Evolutionary conservation across 1,140 invertebrate species (phyloP).

Genomic region (Watersipora subatra): DNA sequence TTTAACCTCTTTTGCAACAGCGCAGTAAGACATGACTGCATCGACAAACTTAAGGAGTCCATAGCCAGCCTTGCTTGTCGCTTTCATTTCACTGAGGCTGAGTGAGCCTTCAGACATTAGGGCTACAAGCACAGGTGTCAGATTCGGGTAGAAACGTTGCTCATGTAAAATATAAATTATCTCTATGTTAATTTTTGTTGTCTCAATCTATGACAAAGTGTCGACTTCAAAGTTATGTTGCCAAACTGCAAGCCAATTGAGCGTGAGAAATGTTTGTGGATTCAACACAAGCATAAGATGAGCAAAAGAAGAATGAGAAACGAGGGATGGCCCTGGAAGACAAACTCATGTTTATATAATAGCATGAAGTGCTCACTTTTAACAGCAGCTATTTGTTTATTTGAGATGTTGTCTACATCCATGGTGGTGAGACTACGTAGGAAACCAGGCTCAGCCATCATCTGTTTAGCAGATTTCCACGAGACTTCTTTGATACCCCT

Average conservation of each 20-base stretch:
- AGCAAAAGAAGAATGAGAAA: no score
- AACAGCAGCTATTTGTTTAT: slow-evolving; percentile 52
- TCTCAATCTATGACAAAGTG: no score
- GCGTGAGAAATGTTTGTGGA: no score
- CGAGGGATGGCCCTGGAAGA: no score
- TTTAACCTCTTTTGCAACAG: slow-evolving; percentile 62
- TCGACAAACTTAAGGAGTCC: slow-evolving; percentile 63
- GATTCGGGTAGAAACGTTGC: background rate
- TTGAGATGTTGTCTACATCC: slow-evolving; percentile 60
- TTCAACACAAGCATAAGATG: no score
- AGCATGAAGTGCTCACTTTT: slow-evolving; percentile 13
- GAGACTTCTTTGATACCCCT: slow-evolving; percentile 60
- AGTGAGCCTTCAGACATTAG: slow-evolving; percentile 18
- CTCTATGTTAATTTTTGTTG: no score
- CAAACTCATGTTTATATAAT: no score
- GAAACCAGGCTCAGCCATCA: slow-evolving; percentile 72
- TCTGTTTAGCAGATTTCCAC: slow-evolving; percentile 70
- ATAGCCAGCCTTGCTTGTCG: slow-evolving; percentile 51
- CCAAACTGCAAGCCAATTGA: no score
- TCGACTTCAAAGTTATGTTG: no score
- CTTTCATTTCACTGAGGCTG: slow-evolving; percentile 19
- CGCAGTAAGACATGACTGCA: slow-evolving; percentile 64
- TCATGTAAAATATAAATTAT: no score
- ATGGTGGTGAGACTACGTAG: slow-evolving; percentile 58
- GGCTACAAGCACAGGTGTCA: background rate